Conservation (phyloP, 2,888 invertebrate genomes). For the Heliconius cydno region DNA sequence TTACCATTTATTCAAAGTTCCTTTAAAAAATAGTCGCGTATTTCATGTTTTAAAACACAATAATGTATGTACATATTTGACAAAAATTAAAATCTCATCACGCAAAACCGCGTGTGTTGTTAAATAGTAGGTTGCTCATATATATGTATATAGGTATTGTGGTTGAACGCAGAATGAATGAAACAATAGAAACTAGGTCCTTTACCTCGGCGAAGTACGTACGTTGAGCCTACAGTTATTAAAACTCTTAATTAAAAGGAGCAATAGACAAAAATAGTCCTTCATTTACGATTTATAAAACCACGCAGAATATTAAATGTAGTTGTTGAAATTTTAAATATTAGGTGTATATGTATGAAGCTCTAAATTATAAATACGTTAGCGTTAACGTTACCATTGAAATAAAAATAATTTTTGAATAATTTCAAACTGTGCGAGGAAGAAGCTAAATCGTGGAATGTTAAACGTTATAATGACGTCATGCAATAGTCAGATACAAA, state of each 20-base stretch:
- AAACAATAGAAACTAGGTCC: slow-evolving; percentile 43
- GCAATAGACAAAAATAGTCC: slow-evolving; percentile 49
- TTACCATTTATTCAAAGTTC: neutral
- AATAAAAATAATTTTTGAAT: slow-evolving; percentile 33
- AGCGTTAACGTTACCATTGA: no score
- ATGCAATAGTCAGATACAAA: slow-evolving; percentile 58
- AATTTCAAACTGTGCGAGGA: slow-evolving; percentile 55
- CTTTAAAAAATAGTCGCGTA: neutral
- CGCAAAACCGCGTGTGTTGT: slow-evolving; percentile 9
- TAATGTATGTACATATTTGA: neutral
- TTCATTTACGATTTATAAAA: slow-evolving; percentile 35
- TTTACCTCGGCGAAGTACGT: slow-evolving; percentile 33
- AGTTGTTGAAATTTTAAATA: slow-evolving; percentile 1
- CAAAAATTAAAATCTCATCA: slow-evolving; percentile 3
- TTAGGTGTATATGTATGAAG: neutral
- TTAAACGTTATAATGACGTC: slow-evolving; percentile 66
- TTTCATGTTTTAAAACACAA: neutral
- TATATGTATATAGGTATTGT: slow-evolving; percentile 13
- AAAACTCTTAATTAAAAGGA: slow-evolving; percentile 58
- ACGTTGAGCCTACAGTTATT: slow-evolving; percentile 49
- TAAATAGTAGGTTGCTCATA: slow-evolving; percentile 1
- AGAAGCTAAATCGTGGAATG: slow-evolving; percentile 60
- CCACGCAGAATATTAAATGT: neutral
- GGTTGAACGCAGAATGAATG: slow-evolving; percentile 39
- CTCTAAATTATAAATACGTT: slow-evolving; percentile 9